A percentile compares a stretch with the other conserved stretches of the same genome.
phyloP scores from a whole-genome alignment of 2,888 invertebrate genomes.

The Brachylomia viminalis region DNA sequence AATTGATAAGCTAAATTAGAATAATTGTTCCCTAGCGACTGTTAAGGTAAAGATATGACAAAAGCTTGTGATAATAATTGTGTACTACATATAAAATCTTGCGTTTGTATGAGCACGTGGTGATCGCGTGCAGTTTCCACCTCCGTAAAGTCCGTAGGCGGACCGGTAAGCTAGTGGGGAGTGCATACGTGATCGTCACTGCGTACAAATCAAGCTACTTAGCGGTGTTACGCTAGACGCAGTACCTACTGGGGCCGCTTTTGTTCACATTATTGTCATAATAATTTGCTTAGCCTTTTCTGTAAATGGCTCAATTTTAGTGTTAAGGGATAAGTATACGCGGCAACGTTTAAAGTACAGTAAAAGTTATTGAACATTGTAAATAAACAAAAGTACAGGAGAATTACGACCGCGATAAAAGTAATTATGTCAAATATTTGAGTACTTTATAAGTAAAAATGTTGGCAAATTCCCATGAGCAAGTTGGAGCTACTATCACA shows the following conservation, averaged over 20 bases:
- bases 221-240: slow-evolving; percentile 38
- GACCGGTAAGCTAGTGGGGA: slow-evolving; percentile 54
- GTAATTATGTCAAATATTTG: slow-evolving; percentile 12
- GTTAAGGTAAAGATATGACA: slow-evolving; percentile 15
- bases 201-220: slow-evolving; percentile 50
- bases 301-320: slow-evolving; percentile 24
- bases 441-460: slow-evolving; percentile 2
- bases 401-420: slow-evolving; percentile 3
- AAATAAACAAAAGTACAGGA: background rate
- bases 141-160: slow-evolving; percentile 52
- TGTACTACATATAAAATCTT: slow-evolving; percentile 26
- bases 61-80: slow-evolving; percentile 42
- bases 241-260: slow-evolving; percentile 41
- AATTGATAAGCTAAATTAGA: slow-evolving; percentile 21
- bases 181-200: slow-evolving; percentile 64
- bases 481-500: slow-evolving; percentile 19
- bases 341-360: background rate
- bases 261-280: slow-evolving; percentile 40
- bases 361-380: background rate
- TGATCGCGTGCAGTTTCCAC: slow-evolving; percentile 50
- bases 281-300: slow-evolving; percentile 42
- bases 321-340: background rate
- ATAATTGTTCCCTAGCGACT: slow-evolving; percentile 4
- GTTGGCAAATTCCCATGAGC: slow-evolving; percentile 24
- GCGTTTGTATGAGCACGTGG: slow-evolving; percentile 53